Base-by-base conservation (phyloP, 2,888 invertebrate species). In the Alitta virens region DNA sequence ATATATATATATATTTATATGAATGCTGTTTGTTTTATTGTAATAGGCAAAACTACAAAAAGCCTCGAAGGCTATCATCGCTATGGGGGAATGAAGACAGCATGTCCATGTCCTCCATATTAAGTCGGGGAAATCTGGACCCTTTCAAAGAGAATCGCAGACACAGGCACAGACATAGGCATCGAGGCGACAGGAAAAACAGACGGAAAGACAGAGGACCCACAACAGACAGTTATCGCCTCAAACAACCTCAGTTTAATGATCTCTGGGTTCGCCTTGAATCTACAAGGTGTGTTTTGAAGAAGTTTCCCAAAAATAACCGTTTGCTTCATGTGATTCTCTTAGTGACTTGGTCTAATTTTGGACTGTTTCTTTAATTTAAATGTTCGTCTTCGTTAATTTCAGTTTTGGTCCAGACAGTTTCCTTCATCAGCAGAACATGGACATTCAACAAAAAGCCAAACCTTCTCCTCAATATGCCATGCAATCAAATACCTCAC, bases 241-340 rank as follows among this genome's bases (percentile, higher is more conserved):
- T 64, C 27, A 62, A 64, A 42, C 57, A 43, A 26, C 66, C 68
- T 9, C 66, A 66, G 56, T 68, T 68, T 40, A 64, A 64, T 52
- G 68, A 68, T 51, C 68, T 68, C 53, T 68, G 68, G 68, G 62
- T 68, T 21, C 54, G 64, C 24, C 63, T 68, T 5, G 64, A 68
- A 40, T 49, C 57, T 21, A 46, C 65, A 43, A 68, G 63, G 68
- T 66, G 46, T 18, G 49, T 2, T 23, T 24, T 46, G 3, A 38
- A 3, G 2, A n/a, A 46, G 7, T 46, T 46, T n/a, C 21, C 7
- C 18, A 12, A 16, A 46, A 46, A 9, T 12, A 46, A 18, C 5
- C 23, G 2, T 23, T 5, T n/a, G n/a, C n/a, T n/a, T 52, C 16
- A 16, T 52, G 52, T 52, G 9, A 25, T 7, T 21, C 2, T 23